These are phyloP conservation scores for Odocoileus virginianus DNA, from an alignment of 2,113 vertebrate species.

Conservation along the genomic window DNA sequence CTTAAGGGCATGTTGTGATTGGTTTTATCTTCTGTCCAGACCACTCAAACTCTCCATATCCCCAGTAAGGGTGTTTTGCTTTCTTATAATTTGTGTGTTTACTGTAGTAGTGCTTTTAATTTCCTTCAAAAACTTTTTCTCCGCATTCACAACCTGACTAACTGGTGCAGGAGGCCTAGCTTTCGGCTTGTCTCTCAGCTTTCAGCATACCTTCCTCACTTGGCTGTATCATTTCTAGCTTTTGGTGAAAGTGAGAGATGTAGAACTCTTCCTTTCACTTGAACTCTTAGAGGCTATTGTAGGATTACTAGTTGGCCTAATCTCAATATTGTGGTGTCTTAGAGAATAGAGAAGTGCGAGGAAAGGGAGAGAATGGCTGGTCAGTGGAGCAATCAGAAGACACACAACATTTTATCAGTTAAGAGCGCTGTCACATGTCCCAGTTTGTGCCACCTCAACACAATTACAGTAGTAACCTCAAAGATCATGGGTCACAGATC, in stretches of 20 bases:
- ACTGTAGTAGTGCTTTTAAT: background rate
- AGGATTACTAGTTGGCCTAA: background rate
- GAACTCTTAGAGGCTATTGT: background rate
- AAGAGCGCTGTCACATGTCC: background rate
- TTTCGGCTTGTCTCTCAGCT: background rate
- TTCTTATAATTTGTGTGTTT: background rate
- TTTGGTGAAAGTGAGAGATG: background rate
- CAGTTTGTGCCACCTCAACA: background rate
- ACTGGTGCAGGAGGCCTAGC: background rate
- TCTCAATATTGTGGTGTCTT: background rate
- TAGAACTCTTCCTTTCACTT: background rate
- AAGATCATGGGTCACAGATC: background rate
- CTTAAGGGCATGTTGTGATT: background rate
- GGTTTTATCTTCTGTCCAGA: background rate
- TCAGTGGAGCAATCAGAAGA: background rate
- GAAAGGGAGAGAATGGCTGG: background rate
- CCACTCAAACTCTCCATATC: background rate
- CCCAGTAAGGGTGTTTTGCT: background rate
- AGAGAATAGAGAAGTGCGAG: background rate
- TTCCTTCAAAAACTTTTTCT: background rate
- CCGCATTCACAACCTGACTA: background rate
- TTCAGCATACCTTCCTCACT: background rate
- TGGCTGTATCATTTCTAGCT: background rate
- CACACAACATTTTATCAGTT: background rate
- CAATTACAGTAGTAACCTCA: background rate